phyloP scores from a whole-genome alignment of 2,797 vertebrate species.

The Brachymystax lenok region DNA sequence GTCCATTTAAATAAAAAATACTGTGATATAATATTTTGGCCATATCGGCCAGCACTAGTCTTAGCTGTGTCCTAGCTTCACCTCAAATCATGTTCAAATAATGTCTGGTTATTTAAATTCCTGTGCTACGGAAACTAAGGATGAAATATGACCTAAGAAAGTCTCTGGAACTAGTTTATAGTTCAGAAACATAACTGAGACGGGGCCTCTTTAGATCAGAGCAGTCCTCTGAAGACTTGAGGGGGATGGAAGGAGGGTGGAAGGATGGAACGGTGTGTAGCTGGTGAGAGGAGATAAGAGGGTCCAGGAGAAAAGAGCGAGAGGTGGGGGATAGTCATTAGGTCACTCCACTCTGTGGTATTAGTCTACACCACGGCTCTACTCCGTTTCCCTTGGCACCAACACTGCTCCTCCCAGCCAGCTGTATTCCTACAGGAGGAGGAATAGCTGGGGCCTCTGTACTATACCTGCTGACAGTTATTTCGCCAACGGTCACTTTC shows the following conservation, averaged over 20 bases:
- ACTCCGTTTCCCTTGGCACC: slow-evolving; percentile 48
- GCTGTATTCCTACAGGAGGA: neutral
- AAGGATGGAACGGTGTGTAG: slow-evolving; percentile 31
- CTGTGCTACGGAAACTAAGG: slow-evolving; percentile 23
- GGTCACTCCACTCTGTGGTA: slow-evolving; percentile 40
- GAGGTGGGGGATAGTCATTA: slow-evolving; percentile 45
- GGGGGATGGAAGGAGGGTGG: neutral
- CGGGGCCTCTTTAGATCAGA: slow-evolving; percentile 41
- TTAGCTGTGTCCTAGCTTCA: neutral
- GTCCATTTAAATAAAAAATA: too few relatives aligned
- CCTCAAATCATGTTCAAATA: slow-evolving; percentile 1
- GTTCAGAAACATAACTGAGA: slow-evolving; percentile 11
- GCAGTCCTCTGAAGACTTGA: slow-evolving; percentile 42
- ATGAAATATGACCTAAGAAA: slow-evolving; percentile 18
- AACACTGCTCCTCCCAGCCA: slow-evolving; percentile 35
- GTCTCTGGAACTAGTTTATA: slow-evolving; percentile 24
- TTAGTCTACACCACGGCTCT: slow-evolving; percentile 4
- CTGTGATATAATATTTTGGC: too few relatives aligned
- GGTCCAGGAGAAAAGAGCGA: slow-evolving; percentile 13
- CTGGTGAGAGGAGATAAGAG: slow-evolving; percentile 64
- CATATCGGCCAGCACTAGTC: neutral
- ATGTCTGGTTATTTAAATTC: slow-evolving; percentile 26
- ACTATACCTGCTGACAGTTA: neutral
- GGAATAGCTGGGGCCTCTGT: too few relatives aligned
- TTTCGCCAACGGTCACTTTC: neutral